Evolutionary conservation across 2,113 vertebrate species (phyloP), one percentile per base, ranked within the genome.

Genomic region (Ranitomeya imitator): DNA sequence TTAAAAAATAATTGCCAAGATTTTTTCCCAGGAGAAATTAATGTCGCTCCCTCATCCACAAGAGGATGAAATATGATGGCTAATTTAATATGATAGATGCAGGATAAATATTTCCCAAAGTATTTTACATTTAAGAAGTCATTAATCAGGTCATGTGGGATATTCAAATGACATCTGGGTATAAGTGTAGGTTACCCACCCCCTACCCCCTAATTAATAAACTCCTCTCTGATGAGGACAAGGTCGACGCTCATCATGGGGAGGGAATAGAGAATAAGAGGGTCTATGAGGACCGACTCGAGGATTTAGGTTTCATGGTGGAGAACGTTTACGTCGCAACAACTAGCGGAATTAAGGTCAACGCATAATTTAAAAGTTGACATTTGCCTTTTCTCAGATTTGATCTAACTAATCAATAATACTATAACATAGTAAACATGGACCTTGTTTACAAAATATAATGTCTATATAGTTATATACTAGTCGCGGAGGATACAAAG

Each of bases 81-180:
- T 81, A 81, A 81, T 81, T 81, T 61, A 63, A 37, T 81, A 61
- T 61, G 79, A 81, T 60, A 37, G 52, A 37, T 31, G 79, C 31
- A 37, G 79, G 79, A 81, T 81, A 61, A 45, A 63, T 61, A 37
- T 81, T 59, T 81, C 57, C 79, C 57, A 61, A 81, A 61, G 54
- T 81, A 19, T 55, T 81, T 45, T 81, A 81, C 31, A 81, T 81
- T 61, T 61, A 61, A 9, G 31, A 81, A 81, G 57, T 81, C 57
- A 81, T 81, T 81, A 81, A 18, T 31, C 57, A 37, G 57, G 59
- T 61, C 79, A 61, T 81, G 57, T 37, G 79, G 79, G 79, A 81
- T 7, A 31, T n/a, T 79, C 0, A 13, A 18, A 55, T 13, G 13
- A 23, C n/a, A 55, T 79, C 5, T 6, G n/a, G 67, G n/a, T 71